Base-by-base conservation (phyloP, 1,140 invertebrate species). In the Lasioglossum albipes region DNA sequence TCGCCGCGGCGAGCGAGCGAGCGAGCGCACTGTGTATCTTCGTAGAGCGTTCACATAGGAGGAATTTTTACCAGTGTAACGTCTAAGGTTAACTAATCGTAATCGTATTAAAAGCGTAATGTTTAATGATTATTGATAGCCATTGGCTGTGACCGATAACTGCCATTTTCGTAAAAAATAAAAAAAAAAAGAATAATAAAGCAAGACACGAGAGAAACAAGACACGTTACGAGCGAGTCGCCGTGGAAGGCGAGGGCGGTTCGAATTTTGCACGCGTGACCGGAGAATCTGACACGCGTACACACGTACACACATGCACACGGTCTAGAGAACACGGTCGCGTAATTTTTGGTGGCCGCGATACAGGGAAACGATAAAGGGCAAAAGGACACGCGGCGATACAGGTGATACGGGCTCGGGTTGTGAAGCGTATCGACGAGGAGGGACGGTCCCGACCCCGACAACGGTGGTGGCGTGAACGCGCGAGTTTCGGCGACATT, bases 131-230 rank as follows among this genome's bases (percentile, higher is more conserved):
- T 91, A 91, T 90, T 87, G 83, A 87, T 93, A 93, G 93, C 93
- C 93, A 91, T 92, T 93, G 93, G 92, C 93, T 93, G 92, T 93
- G 93, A 93, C 89, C 92, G 93, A 93, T 93, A 93, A 93, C 93
- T 93, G 93, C 93, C 93, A 93, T 93, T 93, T 93, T 93, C 90
- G 84, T 91, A 92, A 87, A 85, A 89, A 89, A 54, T 54, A 20
- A 91, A 84, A 78, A 75, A 76, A 87, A 88, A 83, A 79, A 59
- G 13, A 16, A 16, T 18, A 54, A 54, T 20, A 86, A 87, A 84
- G 68, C 73, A 84, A 81, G 87, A 84, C 62, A 76, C n/a, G 52
- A 68, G 57, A 82, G 85, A 82, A 66, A 70, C 31, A 82, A 84
- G 62, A 86, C 75, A 70, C 70, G 79, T 77, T 65, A 64, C 57